A percentile compares a stretch with the other conserved stretches of the same genome.
phyloP scores from a whole-genome alignment of 2,797 vertebrate genomes.

The Alcedo atthis region DNA sequence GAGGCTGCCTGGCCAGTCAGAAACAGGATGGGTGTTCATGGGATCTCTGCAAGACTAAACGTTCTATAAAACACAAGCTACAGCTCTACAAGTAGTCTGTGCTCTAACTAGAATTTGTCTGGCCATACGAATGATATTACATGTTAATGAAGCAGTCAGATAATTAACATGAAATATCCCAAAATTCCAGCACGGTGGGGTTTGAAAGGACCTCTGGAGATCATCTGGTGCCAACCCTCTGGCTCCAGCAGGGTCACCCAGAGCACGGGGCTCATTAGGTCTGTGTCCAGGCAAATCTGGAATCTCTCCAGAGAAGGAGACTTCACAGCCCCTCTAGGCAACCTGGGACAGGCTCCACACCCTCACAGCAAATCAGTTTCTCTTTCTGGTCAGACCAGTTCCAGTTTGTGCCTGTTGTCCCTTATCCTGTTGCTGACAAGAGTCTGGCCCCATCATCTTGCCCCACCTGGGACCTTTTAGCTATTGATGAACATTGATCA shows the following conservation, averaged over 20 bases:
- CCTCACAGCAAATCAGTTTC: background rate
- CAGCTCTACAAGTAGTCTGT: background rate
- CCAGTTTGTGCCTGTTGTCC: background rate
- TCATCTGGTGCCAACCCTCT: background rate
- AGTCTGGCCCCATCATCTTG: background rate
- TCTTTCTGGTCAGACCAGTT: background rate
- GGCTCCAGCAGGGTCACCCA: background rate
- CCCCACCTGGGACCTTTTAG: background rate
- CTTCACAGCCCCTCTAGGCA: background rate
- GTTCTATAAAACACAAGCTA: background rate
- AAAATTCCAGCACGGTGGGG: background rate
- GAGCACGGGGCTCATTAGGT: background rate
- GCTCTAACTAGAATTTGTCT: background rate
- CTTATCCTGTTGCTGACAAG: background rate
- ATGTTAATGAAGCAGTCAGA: background rate
- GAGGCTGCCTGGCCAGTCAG: rapidly evolving
- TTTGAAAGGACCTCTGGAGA: background rate
- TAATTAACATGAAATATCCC: background rate
- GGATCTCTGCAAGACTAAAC: background rate
- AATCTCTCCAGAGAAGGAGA: background rate
- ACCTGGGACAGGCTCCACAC: background rate
- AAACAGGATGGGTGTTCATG: background rate
- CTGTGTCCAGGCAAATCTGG: background rate
- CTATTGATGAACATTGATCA: background rate
- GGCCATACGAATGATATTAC: rapidly evolving